phyloP scores from a whole-genome alignment of 1,140 invertebrate genomes.

The Aphelinus atriplicis region DNA sequence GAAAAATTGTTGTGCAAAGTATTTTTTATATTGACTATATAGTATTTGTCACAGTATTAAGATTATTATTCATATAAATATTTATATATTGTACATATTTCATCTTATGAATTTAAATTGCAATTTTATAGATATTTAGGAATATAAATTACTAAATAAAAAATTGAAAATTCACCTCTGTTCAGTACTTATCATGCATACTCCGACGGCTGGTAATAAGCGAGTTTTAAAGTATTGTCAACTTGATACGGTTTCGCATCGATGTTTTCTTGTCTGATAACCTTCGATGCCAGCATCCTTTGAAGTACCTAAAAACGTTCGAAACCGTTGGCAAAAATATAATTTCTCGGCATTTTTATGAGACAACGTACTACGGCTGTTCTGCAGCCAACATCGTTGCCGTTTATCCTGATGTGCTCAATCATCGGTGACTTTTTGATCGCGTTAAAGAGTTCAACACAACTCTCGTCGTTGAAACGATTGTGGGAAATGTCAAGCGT shows the following conservation, averaged over 20 bases:
- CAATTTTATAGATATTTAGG: too few species aligned
- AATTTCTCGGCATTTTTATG: too few species aligned
- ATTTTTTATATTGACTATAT: background rate
- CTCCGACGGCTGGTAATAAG: slow-evolving; percentile 57
- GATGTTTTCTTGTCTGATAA: slow-evolving; percentile 65
- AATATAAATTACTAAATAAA: too few species aligned
- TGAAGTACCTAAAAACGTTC: slow-evolving; percentile 55
- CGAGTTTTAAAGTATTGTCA: slow-evolving; percentile 63
- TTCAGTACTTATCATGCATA: too few species aligned
- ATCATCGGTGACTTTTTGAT: slow-evolving; percentile 67
- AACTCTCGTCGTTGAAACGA: slow-evolving; percentile 64
- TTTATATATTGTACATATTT: background rate
- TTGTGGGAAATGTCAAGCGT: slow-evolving; percentile 68
- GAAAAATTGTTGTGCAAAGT: background rate
- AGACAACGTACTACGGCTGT: slow-evolving; percentile 54
- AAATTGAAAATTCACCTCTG: too few species aligned
- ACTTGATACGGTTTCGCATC: slow-evolving; percentile 69
- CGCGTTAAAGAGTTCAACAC: slow-evolving; percentile 65
- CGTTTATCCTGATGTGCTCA: slow-evolving; percentile 67
- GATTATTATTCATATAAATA: background rate
- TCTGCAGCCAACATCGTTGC: slow-evolving; percentile 63
- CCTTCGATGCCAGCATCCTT: slow-evolving; percentile 65
- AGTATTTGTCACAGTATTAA: background rate
- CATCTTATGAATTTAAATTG: too few species aligned
- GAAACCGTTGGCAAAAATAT: too few species aligned